Evolutionary conservation across 2,797 vertebrate species (phyloP), one percentile per base, ranked within the genome.

Genomic region (Chelmon rostratus): DNA sequence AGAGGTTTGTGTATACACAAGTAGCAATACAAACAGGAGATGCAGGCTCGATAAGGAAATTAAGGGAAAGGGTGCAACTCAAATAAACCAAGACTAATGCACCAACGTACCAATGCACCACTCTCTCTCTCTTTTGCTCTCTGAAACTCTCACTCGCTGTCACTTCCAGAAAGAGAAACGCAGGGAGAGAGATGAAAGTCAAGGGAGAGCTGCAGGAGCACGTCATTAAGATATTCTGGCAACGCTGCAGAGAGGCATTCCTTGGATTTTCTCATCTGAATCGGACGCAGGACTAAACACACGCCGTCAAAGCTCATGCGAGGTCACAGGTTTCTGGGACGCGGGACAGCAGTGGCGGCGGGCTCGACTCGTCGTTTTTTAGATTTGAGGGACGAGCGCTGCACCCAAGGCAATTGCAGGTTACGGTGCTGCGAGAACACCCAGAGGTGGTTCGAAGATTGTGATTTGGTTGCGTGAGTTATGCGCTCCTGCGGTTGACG

Each of bases 21-120:
- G 87, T 35, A 82, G 90, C 84, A 88, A 88, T 88, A 91, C 86
- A 94, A 95, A 95, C 94, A 95, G 91, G 89, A 94, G 95, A 96
- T 94, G 84, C 23, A 78, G 88, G 50, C 72, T 79, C 0, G 95
- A 96, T 96, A 95, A 95, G 94, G 78, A 93, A 95, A 96, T 95
- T 81, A 95, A 94, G 91, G 95, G 86, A 95, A 95, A 95, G 95
- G 95, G 95, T 87, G 95, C 93, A 95, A 91, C 95, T 94, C 87
- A 95, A 94, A 95, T 93, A 91, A 88, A 90, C 82, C 68, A 35
- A 73, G 76, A 85, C 79, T 58, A 83, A 91, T 85, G 78, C 56
- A 65, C 72, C 68, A 83, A 88, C 50, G 1, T 81, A 78, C 78
- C 68, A 62, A 50, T 83, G 53, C 56, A 47, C 12, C 40, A 25